Conservation (phyloP, 2,113 vertebrate genomes). For the Vireo altiloquus region DNA sequence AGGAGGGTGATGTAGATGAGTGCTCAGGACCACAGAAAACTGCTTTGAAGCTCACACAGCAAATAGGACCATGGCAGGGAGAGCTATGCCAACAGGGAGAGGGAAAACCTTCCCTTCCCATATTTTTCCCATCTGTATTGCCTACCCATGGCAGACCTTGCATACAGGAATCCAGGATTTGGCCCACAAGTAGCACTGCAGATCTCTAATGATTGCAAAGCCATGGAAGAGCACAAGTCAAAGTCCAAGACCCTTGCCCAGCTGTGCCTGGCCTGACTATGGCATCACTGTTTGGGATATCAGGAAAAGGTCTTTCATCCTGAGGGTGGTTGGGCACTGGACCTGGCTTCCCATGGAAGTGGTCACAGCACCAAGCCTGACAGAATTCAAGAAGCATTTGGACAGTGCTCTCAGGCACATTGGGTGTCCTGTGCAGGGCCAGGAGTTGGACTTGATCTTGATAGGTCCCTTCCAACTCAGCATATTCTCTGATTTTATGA, state of each 20-base stretch:
- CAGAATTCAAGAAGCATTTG: background rate
- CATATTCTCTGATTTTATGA: background rate
- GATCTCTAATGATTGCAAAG: background rate
- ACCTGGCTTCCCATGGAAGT: background rate
- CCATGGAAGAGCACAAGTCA: background rate
- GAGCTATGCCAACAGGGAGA: background rate
- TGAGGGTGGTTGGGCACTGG: background rate
- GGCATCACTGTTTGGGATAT: background rate
- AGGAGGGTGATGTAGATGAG: background rate
- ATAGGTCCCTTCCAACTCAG: background rate
- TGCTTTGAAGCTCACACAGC: background rate
- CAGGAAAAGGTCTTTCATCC: background rate
- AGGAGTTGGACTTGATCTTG: background rate
- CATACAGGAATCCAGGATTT: background rate
- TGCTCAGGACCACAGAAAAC: background rate
- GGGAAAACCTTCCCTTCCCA: background rate
- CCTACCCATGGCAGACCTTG: background rate
- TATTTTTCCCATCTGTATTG: background rate
- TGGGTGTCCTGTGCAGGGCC: background rate
- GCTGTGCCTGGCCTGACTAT: background rate
- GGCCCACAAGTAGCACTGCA: background rate
- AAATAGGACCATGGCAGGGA: background rate
- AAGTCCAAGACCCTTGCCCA: background rate
- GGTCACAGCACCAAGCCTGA: background rate
- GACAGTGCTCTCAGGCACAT: background rate